Conservation (phyloP, 1,140 invertebrate species). For the Macrotrachela quadricornifera region DNA sequence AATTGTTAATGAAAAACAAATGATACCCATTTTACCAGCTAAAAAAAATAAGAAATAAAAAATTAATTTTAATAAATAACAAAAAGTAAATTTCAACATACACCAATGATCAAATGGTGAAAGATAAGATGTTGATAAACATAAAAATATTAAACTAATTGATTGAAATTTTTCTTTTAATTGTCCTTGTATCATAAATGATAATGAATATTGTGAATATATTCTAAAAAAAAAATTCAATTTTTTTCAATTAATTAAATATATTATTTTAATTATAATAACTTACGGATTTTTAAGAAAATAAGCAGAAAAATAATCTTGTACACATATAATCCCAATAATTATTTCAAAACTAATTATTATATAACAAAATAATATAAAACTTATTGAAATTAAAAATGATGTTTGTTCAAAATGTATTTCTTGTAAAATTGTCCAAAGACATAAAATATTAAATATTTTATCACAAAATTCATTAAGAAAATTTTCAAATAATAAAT, state of each 20-base stretch:
- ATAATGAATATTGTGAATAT: conserved; percentile 7
- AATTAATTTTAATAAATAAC: neutral
- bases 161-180: conserved; percentile 26
- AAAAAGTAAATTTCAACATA: neutral
- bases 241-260: neutral
- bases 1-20: conserved; percentile 17
- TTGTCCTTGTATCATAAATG: conserved; percentile 23
- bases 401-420: conserved; percentile 17
- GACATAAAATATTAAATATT: conserved; percentile 20
- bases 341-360: conserved; percentile 21
- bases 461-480: conserved; percentile 23
- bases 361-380: conserved; percentile 11
- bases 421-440: conserved; percentile 20
- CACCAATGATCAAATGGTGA: conserved; percentile 10
- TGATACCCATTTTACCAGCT: conserved; percentile 14
- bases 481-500: conserved; percentile 18
- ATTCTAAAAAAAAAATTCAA: too few relatives aligned
- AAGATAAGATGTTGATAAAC: conserved; percentile 14
- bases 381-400: conserved; percentile 10
- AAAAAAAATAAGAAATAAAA: conserved; percentile 2
- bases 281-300: conserved; percentile 4
- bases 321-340: conserved; percentile 20
- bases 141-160: conserved; percentile 18
- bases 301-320: conserved; percentile 21
- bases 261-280: too few relatives aligned